Conservation (phyloP, 2,888 invertebrate genomes). For the Drosophila stalkeri region DNA sequence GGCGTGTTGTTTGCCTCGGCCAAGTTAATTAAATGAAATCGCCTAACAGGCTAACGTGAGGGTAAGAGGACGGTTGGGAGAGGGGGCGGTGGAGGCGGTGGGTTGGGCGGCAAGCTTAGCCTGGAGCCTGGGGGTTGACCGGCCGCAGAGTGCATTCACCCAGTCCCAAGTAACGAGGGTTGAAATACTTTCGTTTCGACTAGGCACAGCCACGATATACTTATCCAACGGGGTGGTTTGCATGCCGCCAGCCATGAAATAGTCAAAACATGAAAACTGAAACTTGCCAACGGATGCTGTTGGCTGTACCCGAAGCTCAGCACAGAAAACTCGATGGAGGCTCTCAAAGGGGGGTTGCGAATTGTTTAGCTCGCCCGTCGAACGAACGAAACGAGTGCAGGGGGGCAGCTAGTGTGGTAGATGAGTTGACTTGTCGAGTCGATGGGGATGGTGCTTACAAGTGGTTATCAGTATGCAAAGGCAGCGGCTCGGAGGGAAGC, state of each 20-base stretch:
- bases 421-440: conserved; percentile 9
- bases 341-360: conserved; percentile 20
- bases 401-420: neutral
- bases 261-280: conserved; percentile 62
- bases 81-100: neutral
- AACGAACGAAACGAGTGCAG: neutral
- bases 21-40: conserved; percentile 75
- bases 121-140: conserved; percentile 52
- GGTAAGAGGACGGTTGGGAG: conserved; percentile 12
- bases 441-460: conserved; percentile 58
- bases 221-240: conserved; percentile 64
- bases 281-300: conserved; percentile 50
- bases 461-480: conserved; percentile 69
- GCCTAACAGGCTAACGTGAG: conserved; percentile 35
- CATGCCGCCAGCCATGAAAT: conserved; percentile 48
- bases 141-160: conserved; percentile 72
- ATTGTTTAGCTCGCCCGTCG: neutral
- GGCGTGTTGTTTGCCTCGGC: conserved; percentile 43
- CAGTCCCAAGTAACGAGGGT: conserved; percentile 61
- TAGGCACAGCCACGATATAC: conserved; percentile 39
- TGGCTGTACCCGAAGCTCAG: conserved; percentile 47
- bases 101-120: conserved; percentile 9
- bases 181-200: conserved; percentile 57
- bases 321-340: neutral
- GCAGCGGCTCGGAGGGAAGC: conserved; percentile 2